A percentile compares a stretch with the other conserved stretches of the same genome.
Conservation (phyloP, 2,113 vertebrate genomes). For the Scartelaos histophorus region DNA sequence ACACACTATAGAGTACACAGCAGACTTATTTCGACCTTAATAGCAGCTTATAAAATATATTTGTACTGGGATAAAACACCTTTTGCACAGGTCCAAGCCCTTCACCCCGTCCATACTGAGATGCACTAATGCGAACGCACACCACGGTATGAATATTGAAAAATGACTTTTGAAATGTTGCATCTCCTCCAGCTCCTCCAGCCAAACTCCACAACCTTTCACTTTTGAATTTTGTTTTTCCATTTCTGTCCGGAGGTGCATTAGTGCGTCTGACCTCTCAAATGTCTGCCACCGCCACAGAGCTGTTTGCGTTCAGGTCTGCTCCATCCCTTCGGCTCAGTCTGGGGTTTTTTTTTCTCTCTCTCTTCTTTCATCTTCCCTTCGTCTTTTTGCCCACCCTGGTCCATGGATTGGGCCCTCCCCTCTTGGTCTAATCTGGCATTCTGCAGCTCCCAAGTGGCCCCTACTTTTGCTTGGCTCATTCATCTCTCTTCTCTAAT, state of each 20-base stretch:
- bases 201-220: slow-evolving; percentile 1
- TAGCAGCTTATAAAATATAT: too few relatives aligned
- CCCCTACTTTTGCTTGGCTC: slow-evolving; percentile 34
- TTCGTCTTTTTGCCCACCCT: slow-evolving; percentile 27
- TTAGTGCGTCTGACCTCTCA: slow-evolving; percentile 17
- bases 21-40: too few relatives aligned
- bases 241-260: background rate
- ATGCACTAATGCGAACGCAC: too few relatives aligned
- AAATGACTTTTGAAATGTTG: background rate
- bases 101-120: too few relatives aligned
- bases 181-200: background rate
- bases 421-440: slow-evolving; percentile 40
- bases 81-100: too few relatives aligned
- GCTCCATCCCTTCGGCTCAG: slow-evolving; percentile 27
- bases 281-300: slow-evolving; percentile 41
- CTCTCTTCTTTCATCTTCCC: slow-evolving; percentile 51
- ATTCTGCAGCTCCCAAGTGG: slow-evolving; percentile 42
- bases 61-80: too few relatives aligned
- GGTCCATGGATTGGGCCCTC: slow-evolving; percentile 20
- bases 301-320: slow-evolving; percentile 32
- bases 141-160: too few relatives aligned
- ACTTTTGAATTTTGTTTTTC: background rate
- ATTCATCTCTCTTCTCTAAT: slow-evolving; percentile 48
- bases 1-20: too few relatives aligned
- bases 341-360: slow-evolving; percentile 28